phyloP scores from a whole-genome alignment of 2,888 invertebrate species.

The Nephrocerus scutellatus region DNA sequence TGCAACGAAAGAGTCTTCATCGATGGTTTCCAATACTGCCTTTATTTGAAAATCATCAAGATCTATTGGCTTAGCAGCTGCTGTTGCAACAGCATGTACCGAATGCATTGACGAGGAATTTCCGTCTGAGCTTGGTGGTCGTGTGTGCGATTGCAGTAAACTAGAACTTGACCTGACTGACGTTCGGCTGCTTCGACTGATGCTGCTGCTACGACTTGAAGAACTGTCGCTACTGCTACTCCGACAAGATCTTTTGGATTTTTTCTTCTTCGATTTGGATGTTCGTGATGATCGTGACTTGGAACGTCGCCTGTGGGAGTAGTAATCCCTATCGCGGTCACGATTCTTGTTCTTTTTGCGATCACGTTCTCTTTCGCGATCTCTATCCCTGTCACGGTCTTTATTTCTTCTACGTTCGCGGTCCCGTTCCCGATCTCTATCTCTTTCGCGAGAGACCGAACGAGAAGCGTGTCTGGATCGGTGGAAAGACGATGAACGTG shows the following conservation, averaged over 20 bases:
- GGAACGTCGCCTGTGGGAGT: slow-evolving; percentile 26
- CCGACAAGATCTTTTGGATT: slow-evolving; percentile 34
- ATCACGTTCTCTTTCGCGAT: slow-evolving; percentile 21
- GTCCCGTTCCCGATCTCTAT: slow-evolving; percentile 22
- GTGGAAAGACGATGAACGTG: no score
- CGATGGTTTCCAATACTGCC: slow-evolving; percentile 60
- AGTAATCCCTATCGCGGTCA: slow-evolving; percentile 28
- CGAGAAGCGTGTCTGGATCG: no score
- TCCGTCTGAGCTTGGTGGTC: slow-evolving; percentile 32
- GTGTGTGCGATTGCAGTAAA: slow-evolving; percentile 24
- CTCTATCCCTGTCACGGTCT: slow-evolving; percentile 15
- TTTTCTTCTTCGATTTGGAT: slow-evolving; percentile 36
- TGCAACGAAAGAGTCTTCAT: slow-evolving; percentile 61
- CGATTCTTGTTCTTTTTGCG: slow-evolving; percentile 22
- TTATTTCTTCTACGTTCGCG: slow-evolving; percentile 16
- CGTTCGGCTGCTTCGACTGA: slow-evolving; percentile 29
- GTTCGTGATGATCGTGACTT: slow-evolving; percentile 27
- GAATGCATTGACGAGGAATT: slow-evolving; percentile 22
- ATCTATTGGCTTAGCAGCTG: slow-evolving; percentile 28
- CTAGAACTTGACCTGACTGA: slow-evolving; percentile 30
- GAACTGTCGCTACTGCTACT: slow-evolving; percentile 36
- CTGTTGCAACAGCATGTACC: slow-evolving; percentile 6
- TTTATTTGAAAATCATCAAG: slow-evolving; percentile 33
- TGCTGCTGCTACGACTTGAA: slow-evolving; percentile 14
- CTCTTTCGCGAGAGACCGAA: no score